Evolutionary conservation across 64 coral and sea anemone genomes (phyloP), one percentile per base, ranked within the genome.

Genomic region (Dendrophyllia cribrosa): DNA sequence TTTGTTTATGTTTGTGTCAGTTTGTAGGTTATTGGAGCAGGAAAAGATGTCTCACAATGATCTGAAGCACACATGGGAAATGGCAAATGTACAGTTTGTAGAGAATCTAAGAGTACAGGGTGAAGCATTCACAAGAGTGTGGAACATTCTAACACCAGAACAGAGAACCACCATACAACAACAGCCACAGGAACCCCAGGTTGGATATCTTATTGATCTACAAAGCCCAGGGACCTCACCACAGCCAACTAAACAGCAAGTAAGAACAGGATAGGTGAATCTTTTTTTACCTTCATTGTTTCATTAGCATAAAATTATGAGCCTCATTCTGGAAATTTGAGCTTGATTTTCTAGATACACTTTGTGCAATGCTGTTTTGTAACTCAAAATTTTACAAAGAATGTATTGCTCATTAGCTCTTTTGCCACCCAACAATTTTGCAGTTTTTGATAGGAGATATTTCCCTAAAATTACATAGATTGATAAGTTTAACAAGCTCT

Each of bases 1-100:
- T n/a, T n/a, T n/a, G n/a, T n/a, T n/a, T n/a, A n/a, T n/a, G n/a
- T n/a, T n/a, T n/a, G n/a, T n/a, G n/a, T n/a, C 59, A n/a, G n/a
- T 82, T 4, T 96, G 91, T 43, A 89, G 74, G 43, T 19, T 98
- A 61, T 51, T 99, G 21, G 97, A 99, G 22, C 94, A 96, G 78
- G 97, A 99, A 83, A 99, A 96, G 71, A 93, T 85, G 75, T 83
- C 91, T 17, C 97, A 99, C 72, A 78, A 58, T 58, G 97, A 96
- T 85, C 47, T 99, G 15, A 99, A 99, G 26, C 74, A 99, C 58
- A 99, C 97, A 19, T 99, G 97, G 97, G 82, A 95, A 76, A 99
- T 96, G 97, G 97, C 97, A 59, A 99, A 99, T 67, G 75, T 96
- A 25, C 97, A 95, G 58, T 99, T 99, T 64, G 62, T 96, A 9